phyloP scores from a whole-genome alignment of 2,113 vertebrate species.

The Xiphophorus maculatus region DNA sequence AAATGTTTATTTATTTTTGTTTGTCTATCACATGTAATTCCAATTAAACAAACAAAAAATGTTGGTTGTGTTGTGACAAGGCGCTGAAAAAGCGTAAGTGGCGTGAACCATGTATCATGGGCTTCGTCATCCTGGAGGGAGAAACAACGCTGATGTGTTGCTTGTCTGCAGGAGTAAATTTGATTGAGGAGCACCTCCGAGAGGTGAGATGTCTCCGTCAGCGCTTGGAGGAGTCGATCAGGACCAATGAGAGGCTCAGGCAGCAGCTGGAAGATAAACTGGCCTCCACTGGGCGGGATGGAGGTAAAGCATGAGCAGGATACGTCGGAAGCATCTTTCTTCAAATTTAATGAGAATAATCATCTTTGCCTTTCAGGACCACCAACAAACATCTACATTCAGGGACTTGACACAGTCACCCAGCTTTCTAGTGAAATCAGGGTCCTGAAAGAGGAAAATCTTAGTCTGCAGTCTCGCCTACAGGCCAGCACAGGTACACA shows the following conservation, averaged over 20 bases:
- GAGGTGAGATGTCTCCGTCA: constrained; percentile 90
- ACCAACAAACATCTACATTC: constrained; percentile 81
- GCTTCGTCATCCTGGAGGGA: too few species aligned
- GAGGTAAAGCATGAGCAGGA: constrained; percentile 68
- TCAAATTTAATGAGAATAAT: neutral
- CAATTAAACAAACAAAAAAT: too few species aligned
- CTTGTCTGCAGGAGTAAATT: constrained; percentile 78
- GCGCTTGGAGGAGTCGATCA: constrained; percentile 92
- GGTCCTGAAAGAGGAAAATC: constrained; percentile 80
- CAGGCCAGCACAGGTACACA: constrained; percentile 84
- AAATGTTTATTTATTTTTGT: too few species aligned
- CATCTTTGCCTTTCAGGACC: constrained; percentile 68
- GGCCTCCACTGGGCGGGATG: constrained; percentile 65
- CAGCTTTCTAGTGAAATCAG: constrained; percentile 86
- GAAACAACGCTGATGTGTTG: neutral
- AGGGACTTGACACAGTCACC: constrained; percentile 80
- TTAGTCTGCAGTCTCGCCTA: constrained; percentile 79
- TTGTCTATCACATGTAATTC: too few species aligned
- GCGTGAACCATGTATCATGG: too few species aligned
- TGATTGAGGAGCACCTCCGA: constrained; percentile 89
- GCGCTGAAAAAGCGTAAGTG: too few species aligned
- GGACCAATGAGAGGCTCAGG: constrained; percentile 88
- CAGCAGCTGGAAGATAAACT: constrained; percentile 88
- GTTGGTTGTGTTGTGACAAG: too few species aligned
- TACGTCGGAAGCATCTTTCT: neutral